A percentile compares a stretch with the other conserved stretches of the same genome.
Conservation (phyloP, 2,888 invertebrate genomes). For the Exocentrus adspersus region DNA sequence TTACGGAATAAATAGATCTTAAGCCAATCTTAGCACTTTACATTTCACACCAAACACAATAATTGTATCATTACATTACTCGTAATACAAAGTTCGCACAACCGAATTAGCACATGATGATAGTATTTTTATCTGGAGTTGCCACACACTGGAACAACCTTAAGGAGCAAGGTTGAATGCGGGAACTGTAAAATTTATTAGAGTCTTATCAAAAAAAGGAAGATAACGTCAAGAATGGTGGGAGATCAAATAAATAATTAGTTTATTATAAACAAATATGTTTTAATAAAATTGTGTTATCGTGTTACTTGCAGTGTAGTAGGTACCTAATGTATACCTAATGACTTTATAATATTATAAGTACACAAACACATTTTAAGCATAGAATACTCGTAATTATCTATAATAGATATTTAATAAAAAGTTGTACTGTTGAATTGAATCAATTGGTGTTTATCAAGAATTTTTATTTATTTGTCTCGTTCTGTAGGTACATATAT, state of each 20-base stretch:
- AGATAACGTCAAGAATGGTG: not conserved
- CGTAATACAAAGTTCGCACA: not conserved
- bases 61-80: too few relatives aligned
- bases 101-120: not conserved
- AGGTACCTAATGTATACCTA: too few relatives aligned
- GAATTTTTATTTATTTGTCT: too few relatives aligned
- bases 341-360: too few relatives aligned
- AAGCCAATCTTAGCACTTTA: not conserved
- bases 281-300: not conserved
- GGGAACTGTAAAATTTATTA: not conserved
- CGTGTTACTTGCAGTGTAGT: not conserved
- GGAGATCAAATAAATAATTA: not conserved
- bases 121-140: not conserved
- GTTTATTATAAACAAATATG: not conserved
- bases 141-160: not conserved
- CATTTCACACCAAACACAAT: too few relatives aligned
- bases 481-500: too few relatives aligned
- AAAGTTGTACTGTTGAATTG: too few relatives aligned
- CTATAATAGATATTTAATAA: too few relatives aligned
- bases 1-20: not conserved
- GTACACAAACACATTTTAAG: too few relatives aligned
- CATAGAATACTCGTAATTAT: too few relatives aligned
- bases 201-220: conserved; percentile 5
- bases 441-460: too few relatives aligned
- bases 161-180: not conserved